These are phyloP conservation scores for Lordiphosa andalusiaca DNA, from an alignment of 2,888 invertebrate species.

Conservation along the genomic window DNA sequence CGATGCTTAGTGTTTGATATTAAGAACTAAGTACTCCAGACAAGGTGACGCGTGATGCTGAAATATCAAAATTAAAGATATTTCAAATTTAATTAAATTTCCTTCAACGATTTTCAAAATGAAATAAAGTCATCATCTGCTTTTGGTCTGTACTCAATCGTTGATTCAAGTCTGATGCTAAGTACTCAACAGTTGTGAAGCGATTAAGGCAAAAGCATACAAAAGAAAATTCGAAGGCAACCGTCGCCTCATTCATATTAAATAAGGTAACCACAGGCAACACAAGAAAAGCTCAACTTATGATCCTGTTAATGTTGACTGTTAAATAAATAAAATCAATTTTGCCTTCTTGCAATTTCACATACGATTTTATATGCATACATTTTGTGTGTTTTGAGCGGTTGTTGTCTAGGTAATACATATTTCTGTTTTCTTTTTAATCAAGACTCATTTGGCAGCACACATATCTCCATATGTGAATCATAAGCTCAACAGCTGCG, in stretches of 20 bases:
- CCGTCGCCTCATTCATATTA: conserved; percentile 55
- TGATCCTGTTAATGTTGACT: conserved; percentile 50
- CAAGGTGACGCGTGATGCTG: too few relatives aligned
- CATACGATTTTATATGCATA: too few relatives aligned
- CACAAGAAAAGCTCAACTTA: conserved; percentile 31
- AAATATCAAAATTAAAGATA: too few relatives aligned
- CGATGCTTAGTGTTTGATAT: too few relatives aligned
- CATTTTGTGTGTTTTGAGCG: too few relatives aligned
- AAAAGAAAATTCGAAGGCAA: conserved; percentile 5
- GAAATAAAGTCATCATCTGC: too few relatives aligned
- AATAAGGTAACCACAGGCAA: conserved; percentile 36
- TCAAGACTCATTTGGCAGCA: conserved; percentile 20
- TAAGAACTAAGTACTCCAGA: too few relatives aligned
- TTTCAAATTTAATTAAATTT: too few relatives aligned
- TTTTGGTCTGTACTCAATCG: too few relatives aligned
- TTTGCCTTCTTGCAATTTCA: conserved; percentile 55
- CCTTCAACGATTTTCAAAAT: too few relatives aligned
- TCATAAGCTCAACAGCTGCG: conserved; percentile 33
- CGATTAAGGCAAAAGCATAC: conserved; percentile 1
- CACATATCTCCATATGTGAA: conserved; percentile 20
- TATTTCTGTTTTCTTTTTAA: conserved; percentile 26
- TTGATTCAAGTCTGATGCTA: too few relatives aligned
- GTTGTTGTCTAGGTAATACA: conserved; percentile 21
- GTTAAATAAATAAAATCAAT: conserved; percentile 72
- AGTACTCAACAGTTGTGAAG: too few relatives aligned